Evolutionary conservation across 2,113 vertebrate species (phyloP).

Genomic region (Neomonachus schauinslandi): DNA sequence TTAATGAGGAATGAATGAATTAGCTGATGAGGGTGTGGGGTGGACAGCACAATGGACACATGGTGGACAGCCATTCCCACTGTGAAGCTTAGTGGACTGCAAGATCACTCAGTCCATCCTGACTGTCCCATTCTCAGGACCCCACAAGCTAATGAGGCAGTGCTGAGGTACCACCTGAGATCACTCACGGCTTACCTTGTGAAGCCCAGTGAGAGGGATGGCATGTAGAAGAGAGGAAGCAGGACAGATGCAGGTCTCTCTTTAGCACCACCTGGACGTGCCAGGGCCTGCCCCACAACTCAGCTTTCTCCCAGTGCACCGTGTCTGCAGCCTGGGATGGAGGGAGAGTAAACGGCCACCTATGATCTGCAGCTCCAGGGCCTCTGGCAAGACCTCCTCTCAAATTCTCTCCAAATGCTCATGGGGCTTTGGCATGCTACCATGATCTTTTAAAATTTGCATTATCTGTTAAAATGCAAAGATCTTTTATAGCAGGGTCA

Average conservation of each 20-base stretch:
- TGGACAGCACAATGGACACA: background rate
- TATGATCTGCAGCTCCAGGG: background rate
- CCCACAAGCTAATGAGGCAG: background rate
- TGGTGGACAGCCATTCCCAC: background rate
- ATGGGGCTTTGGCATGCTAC: background rate
- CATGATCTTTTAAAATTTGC: background rate
- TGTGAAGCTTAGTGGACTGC: background rate
- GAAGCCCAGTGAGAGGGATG: background rate
- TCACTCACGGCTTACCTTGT: background rate
- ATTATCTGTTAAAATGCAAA: conserved; percentile 24
- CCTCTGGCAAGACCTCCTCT: background rate
- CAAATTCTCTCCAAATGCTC: background rate
- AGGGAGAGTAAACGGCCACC: background rate
- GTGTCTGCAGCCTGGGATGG: background rate
- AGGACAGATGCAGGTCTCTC: background rate
- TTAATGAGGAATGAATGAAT: background rate
- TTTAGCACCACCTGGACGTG: background rate
- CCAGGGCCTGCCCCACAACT: background rate
- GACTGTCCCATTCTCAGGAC: background rate
- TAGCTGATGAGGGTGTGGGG: background rate
- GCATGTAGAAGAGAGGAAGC: background rate
- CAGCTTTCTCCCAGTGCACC: background rate
- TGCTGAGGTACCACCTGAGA: background rate
- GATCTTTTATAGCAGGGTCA: background rate
- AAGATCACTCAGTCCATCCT: background rate